Evolutionary conservation across 1,140 invertebrate genomes (phyloP).

Genomic region (Drosophila miranda): DNA sequence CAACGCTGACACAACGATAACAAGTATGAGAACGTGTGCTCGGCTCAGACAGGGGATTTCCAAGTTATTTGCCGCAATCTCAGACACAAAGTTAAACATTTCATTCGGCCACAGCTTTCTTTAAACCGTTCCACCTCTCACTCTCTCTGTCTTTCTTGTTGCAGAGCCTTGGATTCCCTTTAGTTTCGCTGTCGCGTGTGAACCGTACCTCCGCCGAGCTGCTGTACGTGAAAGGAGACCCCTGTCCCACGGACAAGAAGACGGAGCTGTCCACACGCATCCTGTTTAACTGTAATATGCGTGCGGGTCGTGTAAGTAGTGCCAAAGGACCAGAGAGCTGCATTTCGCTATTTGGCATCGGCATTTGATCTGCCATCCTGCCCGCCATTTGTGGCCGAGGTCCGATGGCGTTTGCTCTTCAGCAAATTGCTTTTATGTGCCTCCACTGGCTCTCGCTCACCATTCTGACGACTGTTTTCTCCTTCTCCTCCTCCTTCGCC

Average conservation of each 20-base stretch:
- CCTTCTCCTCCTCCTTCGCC: slow-evolving; percentile 1
- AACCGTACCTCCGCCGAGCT: slow-evolving; percentile 78
- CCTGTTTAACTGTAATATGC: slow-evolving; percentile 82
- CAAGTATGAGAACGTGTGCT: slow-evolving; percentile 47
- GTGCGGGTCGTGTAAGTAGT: slow-evolving; percentile 80
- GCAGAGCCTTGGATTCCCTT: slow-evolving; percentile 83
- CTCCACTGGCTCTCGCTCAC: slow-evolving; percentile 5
- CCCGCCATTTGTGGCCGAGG: slow-evolving; percentile 16
- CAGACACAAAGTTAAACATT: slow-evolving; percentile 62
- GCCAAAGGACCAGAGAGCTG: too few relatives aligned
- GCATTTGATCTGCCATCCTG: slow-evolving; percentile 18
- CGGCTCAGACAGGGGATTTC: slow-evolving; percentile 58
- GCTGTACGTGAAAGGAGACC: slow-evolving; percentile 81
- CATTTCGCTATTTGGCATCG: slow-evolving; percentile 12
- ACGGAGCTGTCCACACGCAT: slow-evolving; percentile 81
- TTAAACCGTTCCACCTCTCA: slow-evolving; percentile 7
- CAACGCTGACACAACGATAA: slow-evolving; percentile 25
- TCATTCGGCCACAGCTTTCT: slow-evolving; percentile 9
- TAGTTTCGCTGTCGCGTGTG: slow-evolving; percentile 64
- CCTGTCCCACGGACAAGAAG: slow-evolving; percentile 81
- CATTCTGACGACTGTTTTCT: background rate
- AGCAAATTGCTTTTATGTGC: slow-evolving; percentile 30
- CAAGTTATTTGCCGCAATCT: slow-evolving; percentile 75
- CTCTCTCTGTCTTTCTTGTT: slow-evolving; percentile 10
- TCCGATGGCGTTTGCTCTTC: background rate